Conservation (phyloP, 1,140 invertebrate species). For the Mesaphorura yosii region DNA sequence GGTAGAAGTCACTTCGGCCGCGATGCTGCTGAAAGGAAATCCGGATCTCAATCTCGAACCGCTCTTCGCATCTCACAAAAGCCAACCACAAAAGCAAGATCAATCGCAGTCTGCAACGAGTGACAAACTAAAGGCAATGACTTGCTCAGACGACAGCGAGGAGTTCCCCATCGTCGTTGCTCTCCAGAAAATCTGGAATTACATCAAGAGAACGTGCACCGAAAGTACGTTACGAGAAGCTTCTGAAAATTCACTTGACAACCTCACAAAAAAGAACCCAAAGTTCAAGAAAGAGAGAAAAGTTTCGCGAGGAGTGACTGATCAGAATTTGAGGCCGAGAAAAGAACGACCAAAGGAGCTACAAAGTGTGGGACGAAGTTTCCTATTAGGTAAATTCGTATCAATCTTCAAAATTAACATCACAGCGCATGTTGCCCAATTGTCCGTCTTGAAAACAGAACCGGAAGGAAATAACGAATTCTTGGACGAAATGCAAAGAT, state of each 20-base stretch:
- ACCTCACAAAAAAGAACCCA: not conserved
- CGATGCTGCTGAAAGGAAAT: slow-evolving; percentile 43
- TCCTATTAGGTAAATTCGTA: slow-evolving; percentile 15
- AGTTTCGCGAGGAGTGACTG: not conserved
- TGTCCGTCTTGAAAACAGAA: slow-evolving; percentile 18
- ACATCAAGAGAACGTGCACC: slow-evolving; percentile 23
- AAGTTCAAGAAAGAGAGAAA: slow-evolving; percentile 16
- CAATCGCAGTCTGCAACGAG: slow-evolving; percentile 4
- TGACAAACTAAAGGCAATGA: slow-evolving; percentile 55
- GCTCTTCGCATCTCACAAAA: not conserved
- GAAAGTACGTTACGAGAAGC: slow-evolving; percentile 12
- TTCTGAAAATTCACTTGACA: not conserved
- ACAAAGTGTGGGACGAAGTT: slow-evolving; percentile 23
- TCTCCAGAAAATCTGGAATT: slow-evolving; percentile 27
- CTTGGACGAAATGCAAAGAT: slow-evolving; percentile 25
- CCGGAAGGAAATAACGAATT: slow-evolving; percentile 21
- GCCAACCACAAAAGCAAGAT: not conserved
- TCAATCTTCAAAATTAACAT: not conserved
- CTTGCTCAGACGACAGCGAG: slow-evolving; percentile 51
- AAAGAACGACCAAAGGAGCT: slow-evolving; percentile 24
- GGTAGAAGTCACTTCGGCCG: slow-evolving; percentile 66
- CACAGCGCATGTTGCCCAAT: not conserved
- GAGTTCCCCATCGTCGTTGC: slow-evolving; percentile 13
- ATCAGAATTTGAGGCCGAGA: slow-evolving; percentile 4
- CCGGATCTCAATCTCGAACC: slow-evolving; percentile 18